Evolutionary conservation across 2,113 vertebrate species (phyloP).

Genomic region (Erythrocercus mccallii): DNA sequence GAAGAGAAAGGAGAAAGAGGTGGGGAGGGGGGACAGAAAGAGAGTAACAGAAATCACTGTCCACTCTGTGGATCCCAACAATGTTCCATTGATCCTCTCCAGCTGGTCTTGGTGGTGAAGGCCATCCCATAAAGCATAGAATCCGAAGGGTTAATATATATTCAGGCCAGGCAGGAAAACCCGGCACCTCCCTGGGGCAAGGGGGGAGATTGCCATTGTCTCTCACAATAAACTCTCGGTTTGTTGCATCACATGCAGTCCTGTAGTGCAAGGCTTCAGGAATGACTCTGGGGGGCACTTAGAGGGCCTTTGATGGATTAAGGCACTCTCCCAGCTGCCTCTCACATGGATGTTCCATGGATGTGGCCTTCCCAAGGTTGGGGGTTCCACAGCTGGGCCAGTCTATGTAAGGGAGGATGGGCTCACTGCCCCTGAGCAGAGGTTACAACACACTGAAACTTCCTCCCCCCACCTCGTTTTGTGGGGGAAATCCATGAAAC

Average conservation of each 20-base stretch:
- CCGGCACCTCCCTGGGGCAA: neutral
- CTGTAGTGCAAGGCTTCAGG: neutral
- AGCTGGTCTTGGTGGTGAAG: neutral
- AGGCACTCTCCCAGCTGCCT: neutral
- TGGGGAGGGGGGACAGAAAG: no score
- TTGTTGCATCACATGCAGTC: neutral
- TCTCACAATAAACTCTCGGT: neutral
- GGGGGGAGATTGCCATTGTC: neutral
- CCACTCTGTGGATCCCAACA: neutral
- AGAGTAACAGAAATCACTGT: neutral
- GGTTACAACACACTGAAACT: neutral
- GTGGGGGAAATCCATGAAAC: neutral
- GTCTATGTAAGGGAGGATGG: neutral
- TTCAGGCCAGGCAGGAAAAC: neutral
- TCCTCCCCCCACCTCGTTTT: neutral
- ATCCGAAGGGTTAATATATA: neutral
- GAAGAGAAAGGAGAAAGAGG: neutral
- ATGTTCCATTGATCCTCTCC: neutral
- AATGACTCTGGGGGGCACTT: neutral
- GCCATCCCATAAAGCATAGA: rapidly evolving
- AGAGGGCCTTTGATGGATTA: neutral
- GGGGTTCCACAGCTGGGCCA: neutral
- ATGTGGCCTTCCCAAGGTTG: neutral
- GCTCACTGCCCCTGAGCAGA: neutral
- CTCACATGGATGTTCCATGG: rapidly evolving